Evolutionary conservation across 2,888 invertebrate species (phyloP), one percentile per base, ranked within the genome.

Genomic region (Aplocera efformata): DNA sequence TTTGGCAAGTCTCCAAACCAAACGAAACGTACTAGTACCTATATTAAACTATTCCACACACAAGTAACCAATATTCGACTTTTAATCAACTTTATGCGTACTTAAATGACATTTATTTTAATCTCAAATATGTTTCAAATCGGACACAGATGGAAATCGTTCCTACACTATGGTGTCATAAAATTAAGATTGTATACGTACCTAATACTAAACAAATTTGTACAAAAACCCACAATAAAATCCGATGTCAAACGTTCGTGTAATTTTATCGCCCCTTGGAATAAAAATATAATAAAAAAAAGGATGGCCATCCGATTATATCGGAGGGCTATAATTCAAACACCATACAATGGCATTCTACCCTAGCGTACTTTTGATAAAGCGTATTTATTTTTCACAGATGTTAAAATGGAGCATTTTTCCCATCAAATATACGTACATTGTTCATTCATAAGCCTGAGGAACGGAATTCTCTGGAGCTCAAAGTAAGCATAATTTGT

Each of bases 341-440:
- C 40, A 34, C 46, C 32, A 50, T 50, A 63, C 60, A 63, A 66
- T 56, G 45, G 47, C 40, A 44, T 37, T 38, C 43, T 42, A 42
- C 63, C 65, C 54, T 33, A 20, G 53, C 51, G 65, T 32, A 21
- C 49, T 47, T 48, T 53, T 49, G 58, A 56, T 56, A 46, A 45
- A 45, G 49, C 58, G 47, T 55, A 53, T 38, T 51, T 40, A 52
- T 54, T 37, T 48, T 43, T 11, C 31, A 42, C 51, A 56, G 46
- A 57, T 56, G 55, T 51, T 43, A 26, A 26, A 53, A 40, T 45
- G 45, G 42, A 22, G 33, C 31, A 44, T 40, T 49, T 48, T 49
- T 51, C 42, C 31, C 47, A 44, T 44, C 30, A 39, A 26, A 31
- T 17, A n/a, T 36, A 33, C 5, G 32, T 35, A 32, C 34, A 45